Evolutionary conservation across 1,140 invertebrate genomes (phyloP).

Genomic region (Leguminivora glycinivorella): DNA sequence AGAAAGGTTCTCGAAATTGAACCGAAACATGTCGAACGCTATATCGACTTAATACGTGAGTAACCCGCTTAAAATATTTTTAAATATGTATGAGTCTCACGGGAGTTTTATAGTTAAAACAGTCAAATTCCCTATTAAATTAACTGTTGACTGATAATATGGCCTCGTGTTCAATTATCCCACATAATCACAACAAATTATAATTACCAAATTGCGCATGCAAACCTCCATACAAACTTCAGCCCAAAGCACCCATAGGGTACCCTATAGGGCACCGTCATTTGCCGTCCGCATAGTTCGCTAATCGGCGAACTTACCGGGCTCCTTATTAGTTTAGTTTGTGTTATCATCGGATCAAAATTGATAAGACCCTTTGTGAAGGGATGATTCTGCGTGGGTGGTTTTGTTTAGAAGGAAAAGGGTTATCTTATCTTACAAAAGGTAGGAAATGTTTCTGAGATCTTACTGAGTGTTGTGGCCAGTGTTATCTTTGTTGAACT

Average conservation of each 20-base stretch:
- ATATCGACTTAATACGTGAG: too few species aligned
- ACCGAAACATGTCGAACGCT: too few species aligned
- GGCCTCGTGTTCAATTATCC: background rate
- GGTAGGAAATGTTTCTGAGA: too few species aligned
- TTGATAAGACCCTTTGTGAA: background rate
- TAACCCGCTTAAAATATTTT: too few species aligned
- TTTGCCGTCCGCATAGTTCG: background rate
- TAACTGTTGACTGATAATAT: too few species aligned
- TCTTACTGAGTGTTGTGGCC: too few species aligned
- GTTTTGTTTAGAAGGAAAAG: background rate
- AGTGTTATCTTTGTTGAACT: too few species aligned
- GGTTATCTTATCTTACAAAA: too few species aligned
- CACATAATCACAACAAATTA: background rate
- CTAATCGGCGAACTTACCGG: background rate
- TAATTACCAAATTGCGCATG: background rate
- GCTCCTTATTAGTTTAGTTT: constrained; percentile 12
- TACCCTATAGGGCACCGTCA: background rate
- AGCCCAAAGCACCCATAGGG: constrained; percentile 3
- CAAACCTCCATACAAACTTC: background rate
- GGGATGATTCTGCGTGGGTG: background rate
- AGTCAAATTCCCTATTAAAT: too few species aligned
- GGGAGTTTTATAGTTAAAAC: too few species aligned
- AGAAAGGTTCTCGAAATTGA: too few species aligned
- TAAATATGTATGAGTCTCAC: too few species aligned
- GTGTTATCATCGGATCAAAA: background rate